phyloP scores from a whole-genome alignment of 1,140 invertebrate genomes.

The Sitodiplosis mosellana region DNA sequence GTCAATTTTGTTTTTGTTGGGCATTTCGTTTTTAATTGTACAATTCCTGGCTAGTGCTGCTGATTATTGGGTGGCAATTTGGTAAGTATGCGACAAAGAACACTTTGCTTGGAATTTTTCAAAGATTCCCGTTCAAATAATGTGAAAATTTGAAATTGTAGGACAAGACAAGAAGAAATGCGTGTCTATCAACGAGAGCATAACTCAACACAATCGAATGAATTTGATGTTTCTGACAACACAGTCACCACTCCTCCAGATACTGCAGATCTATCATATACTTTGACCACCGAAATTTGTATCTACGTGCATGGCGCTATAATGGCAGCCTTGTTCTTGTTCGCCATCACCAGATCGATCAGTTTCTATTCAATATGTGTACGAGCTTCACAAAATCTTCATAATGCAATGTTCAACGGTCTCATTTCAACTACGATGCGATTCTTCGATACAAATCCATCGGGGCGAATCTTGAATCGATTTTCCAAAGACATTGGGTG shows the following conservation, averaged over 20 bases:
- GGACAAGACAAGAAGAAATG: conserved; percentile 1
- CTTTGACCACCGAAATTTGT: neutral
- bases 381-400: conserved; percentile 1
- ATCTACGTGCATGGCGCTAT: conserved; percentile 6
- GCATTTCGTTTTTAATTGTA: conserved; percentile 24
- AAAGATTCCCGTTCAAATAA: neutral
- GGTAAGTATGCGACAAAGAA: conserved; percentile 17
- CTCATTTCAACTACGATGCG: conserved; percentile 32
- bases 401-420: conserved; percentile 1
- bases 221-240: too few relatives aligned
- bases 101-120: neutral
- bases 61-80: conserved; percentile 42
- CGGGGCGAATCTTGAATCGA: conserved; percentile 45
- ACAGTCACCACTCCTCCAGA: too few relatives aligned
- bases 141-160: neutral
- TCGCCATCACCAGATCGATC: conserved; percentile 3
- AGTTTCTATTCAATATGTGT: conserved; percentile 1
- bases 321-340: too few relatives aligned
- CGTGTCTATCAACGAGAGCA: neutral
- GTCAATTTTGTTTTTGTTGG: conserved; percentile 20
- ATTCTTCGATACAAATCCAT: conserved; percentile 59
- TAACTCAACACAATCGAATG: neutral
- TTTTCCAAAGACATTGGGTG: conserved; percentile 60
- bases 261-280: too few relatives aligned
- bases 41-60: conserved; percentile 29